Percentiles rank a stretch among this genome's conserved stretches.
Conservation (phyloP, 2,797 vertebrate genomes). For the Poecilia gillii region DNA sequence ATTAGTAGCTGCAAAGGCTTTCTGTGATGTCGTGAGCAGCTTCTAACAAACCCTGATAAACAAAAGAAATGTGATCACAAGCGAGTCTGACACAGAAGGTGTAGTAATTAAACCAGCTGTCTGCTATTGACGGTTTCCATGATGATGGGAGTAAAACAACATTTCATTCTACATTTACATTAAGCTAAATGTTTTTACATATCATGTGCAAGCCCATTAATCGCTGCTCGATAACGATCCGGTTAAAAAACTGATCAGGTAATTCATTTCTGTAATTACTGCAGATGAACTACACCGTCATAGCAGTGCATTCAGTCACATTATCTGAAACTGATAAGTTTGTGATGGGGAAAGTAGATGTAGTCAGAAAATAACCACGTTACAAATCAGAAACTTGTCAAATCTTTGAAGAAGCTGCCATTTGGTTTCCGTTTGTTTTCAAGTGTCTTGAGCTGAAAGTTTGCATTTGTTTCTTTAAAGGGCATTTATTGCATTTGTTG, state of each 20-base stretch:
- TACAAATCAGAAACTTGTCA: neutral
- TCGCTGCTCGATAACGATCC: too few relatives aligned
- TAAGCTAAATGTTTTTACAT: neutral
- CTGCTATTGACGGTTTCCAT: conserved; percentile 1
- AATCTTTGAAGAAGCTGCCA: neutral
- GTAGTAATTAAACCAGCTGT: conserved; percentile 11
- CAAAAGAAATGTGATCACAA: conserved; percentile 13
- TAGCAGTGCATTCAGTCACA: neutral
- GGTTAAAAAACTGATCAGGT: neutral
- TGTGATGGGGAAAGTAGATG: neutral
- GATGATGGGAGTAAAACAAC: neutral
- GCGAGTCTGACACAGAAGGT: conserved; percentile 6
- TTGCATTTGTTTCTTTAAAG: neutral
- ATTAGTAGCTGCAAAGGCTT: conserved; percentile 17
- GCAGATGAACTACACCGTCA: neutral
- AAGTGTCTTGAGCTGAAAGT: neutral
- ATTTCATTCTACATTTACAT: neutral
- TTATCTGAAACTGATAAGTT: neutral
- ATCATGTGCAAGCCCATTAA: neutral
- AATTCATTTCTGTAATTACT: neutral
- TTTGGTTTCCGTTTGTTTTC: neutral
- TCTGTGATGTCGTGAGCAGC: conserved; percentile 15
- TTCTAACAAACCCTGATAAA: conserved; percentile 18
- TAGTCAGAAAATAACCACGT: neutral
- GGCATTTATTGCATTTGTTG: neutral